Evolutionary conservation across 2,113 vertebrate species (phyloP), one percentile per base, ranked within the genome.

Genomic region (Petaurus breviceps): DNA sequence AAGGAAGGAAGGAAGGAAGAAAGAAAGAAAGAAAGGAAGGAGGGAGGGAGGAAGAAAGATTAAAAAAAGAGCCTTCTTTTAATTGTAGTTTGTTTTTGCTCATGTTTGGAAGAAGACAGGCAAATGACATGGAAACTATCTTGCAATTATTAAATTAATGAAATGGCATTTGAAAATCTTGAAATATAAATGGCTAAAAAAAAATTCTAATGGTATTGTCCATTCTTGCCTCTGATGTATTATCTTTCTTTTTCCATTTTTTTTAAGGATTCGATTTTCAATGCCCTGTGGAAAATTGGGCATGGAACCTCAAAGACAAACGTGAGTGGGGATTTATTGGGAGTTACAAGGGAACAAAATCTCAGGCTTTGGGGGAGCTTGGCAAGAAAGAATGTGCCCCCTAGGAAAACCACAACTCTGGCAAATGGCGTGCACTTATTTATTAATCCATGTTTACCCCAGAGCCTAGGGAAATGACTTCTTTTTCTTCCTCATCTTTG

Each of bases 41-140:
- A 49, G 4, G 47, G 47, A 49, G 4, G 47, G 47, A 25, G 23
- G 16, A 89, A 47, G 68, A 91, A 77, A 28, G 47, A 49, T 49
- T 49, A 3, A 68, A 37, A 14, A 68, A 68, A 68, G 57, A 37
- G 12, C 28, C 31, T 68, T 22, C 37, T 77, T 49, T 97, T 96
- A 92, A 49, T 25, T 96, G 97, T 95, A 55, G 97, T 43, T 93
- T 97, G 47, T 90, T 98, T 98, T 89, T 97, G 91, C 95, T 97
- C 92, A 95, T 97, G 90, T 96, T 97, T 61, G 97, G 95, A 95
- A 96, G 95, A 95, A 37, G 93, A 50, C 54, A 97, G 89, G 25
- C 16, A 96, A 96, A 93, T 92, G 97, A 51, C 51, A 97, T 51
- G 57, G 14, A 93, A 50, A 43, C 14, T 57, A 49, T 93, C 90